Evolutionary conservation across 2,888 invertebrate genomes (phyloP), one percentile per base, ranked within the genome.

Genomic region (Nephrotoma flavescens): DNA sequence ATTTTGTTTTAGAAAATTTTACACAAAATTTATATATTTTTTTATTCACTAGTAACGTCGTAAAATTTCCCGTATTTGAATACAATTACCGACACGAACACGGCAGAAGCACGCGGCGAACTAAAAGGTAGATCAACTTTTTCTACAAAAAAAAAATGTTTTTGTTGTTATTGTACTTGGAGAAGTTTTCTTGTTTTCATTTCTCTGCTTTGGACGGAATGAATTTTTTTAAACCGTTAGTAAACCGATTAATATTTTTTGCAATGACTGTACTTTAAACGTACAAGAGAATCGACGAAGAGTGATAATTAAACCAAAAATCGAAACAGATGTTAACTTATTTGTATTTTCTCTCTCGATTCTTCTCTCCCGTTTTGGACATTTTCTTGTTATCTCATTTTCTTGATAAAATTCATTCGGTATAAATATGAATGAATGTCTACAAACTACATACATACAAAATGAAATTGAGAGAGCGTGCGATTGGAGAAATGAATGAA

Each of bases 91-190:
- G 31, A 86, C 6, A 86, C 86, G 86, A 45, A 86, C 86, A 47
- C 86, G 86, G 47, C 45, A 45, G 47, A 19, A 47, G 86, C 86
- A 86, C 86, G 86, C 86, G 86, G 86, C 86, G 86, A 86, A 86
- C 86, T 86, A 45, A 86, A 45, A 86, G 84, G 84, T 84, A 84
- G 41, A 84, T 42, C 84, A 42, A 84, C n/a, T 84, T 84, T 83
- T 42, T 84, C n/a, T 71, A 71, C 31, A 71, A 52, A 15, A 52
- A 52, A 52, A 52, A 19, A 52, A 19, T 2, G 0, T 9, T 71
- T 71, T 31, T 71, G 31, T 71, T 71, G 71, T 52, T 71, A 11
- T 71, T 31, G 9, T 71, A 11, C 6, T 31, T 71, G 71, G 71
- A 71, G 71, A 71, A 71, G 7, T 71, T 71, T 57, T 31, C 31